A percentile compares a stretch with the other conserved stretches of the same genome.
Evolutionary conservation across 2,797 vertebrate genomes (phyloP).

Genomic region (Phrynocephalus vlangalii): DNA sequence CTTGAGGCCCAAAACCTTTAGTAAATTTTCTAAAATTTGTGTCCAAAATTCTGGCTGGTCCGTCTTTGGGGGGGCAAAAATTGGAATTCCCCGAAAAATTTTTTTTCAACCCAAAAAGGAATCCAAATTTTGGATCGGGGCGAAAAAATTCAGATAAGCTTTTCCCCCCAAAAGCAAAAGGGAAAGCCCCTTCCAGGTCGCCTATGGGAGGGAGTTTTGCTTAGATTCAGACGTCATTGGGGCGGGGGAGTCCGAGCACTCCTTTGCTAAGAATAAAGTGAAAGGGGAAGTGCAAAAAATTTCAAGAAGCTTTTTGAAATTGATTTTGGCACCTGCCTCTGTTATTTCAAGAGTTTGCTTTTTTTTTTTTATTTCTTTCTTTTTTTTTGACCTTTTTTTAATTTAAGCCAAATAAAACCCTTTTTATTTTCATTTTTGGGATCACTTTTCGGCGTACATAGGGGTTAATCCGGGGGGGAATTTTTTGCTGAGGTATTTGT

Average conservation of each 20-base stretch:
- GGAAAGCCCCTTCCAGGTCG: too few relatives aligned
- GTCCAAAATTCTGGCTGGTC: too few relatives aligned
- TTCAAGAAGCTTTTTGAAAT: conserved; percentile 1
- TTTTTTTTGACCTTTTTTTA: conserved; percentile 60
- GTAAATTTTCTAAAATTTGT: too few relatives aligned
- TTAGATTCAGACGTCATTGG: too few relatives aligned
- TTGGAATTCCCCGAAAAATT: too few relatives aligned
- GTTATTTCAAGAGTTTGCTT: conserved; percentile 41
- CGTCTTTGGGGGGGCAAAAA: too few relatives aligned
- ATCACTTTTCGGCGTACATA: conserved; percentile 39
- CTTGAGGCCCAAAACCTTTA: too few relatives aligned
- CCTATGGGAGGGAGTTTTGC: too few relatives aligned
- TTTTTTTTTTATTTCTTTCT: conserved; percentile 33
- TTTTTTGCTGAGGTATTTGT: conserved; percentile 12
- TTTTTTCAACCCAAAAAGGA: too few relatives aligned
- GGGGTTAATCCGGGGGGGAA: conserved; percentile 27
- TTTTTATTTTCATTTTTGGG: conserved; percentile 11
- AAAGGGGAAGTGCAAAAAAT: neutral
- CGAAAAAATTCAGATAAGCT: too few relatives aligned
- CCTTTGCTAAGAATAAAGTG: neutral
- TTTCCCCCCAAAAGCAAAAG: too few relatives aligned
- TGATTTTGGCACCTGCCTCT: neutral
- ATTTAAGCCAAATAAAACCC: conserved; percentile 37
- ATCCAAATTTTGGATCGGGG: too few relatives aligned
- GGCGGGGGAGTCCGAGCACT: neutral